Evolutionary conservation across 2,113 vertebrate species (phyloP), one percentile per base, ranked within the genome.

Genomic region (Epinephelus cyanopodus): DNA sequence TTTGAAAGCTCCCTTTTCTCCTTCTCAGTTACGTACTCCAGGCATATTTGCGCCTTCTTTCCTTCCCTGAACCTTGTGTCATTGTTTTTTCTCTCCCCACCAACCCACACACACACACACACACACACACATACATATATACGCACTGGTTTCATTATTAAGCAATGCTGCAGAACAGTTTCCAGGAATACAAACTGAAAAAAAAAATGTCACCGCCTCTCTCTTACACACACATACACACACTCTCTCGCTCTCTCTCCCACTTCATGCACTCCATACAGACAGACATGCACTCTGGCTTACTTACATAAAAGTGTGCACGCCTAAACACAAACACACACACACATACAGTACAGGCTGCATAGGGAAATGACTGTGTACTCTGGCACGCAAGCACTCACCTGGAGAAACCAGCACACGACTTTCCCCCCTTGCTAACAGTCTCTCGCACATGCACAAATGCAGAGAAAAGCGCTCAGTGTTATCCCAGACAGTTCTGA

Each of bases 161-260:
- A 92, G 93, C 93, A 95, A 95, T 90, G 88, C 92, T 83, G 90
- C 93, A 91, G 87, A 90, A 85, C 91, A 88, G 94, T 94, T 95
- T 96, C 94, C 95, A 95, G 93, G 94, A 96, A 95, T 92, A 94
- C 90, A 94, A 93, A 95, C 90, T 91, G 90, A 92, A 84, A 86
- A 90, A 86, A 84, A 84, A 89, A 88, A 89, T 87, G 84, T 90
- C 89, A 92, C 82, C 85, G 85, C 91, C 92, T 90, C 90, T 88
- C 21, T 0, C 63, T 54, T 81, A 27, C 73, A 67, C 37, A 0
- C 58, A 6, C 64, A 2, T 66, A 8, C 73, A 47, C 23, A 25
- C 62, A 37, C 56, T 37, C 62, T 25, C 70, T 33, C 72, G 39
- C 74, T 64, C 67, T 71, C 74, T 80, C 86, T 86, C 82, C 82